These are phyloP conservation scores for Coregonus sp. DNA, from an alignment of 2,797 vertebrate species.

Conservation along the genomic window DNA sequence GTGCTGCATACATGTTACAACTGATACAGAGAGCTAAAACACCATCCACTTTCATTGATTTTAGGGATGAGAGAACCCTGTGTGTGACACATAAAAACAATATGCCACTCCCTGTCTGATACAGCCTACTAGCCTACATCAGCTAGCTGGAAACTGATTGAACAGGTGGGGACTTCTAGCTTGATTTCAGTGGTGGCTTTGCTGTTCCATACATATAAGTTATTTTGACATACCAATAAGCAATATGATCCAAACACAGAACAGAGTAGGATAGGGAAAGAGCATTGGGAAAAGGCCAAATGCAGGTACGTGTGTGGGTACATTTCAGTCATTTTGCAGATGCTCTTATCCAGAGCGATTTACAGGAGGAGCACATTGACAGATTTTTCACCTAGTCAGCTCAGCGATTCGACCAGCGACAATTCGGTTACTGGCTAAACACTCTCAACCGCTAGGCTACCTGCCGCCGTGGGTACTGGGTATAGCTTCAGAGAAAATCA, in stretches of 20 bases:
- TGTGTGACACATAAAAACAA: neutral
- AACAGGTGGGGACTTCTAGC: neutral
- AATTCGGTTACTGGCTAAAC: too few relatives aligned
- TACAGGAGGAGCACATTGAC: too few relatives aligned
- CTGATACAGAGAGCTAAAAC: neutral
- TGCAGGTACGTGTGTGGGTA: too few relatives aligned
- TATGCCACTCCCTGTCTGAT: neutral
- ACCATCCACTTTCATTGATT: neutral
- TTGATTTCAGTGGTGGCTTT: neutral
- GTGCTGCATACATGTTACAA: neutral
- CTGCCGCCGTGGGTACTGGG: too few relatives aligned
- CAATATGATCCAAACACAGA: neutral
- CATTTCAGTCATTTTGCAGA: too few relatives aligned
- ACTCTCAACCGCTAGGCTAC: too few relatives aligned
- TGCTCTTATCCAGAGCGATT: neutral
- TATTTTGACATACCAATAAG: neutral
- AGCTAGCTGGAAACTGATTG: neutral
- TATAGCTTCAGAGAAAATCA: too few relatives aligned
- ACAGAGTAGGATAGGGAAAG: neutral
- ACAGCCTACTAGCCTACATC: neutral
- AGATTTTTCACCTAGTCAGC: too few relatives aligned
- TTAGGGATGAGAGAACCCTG: neutral
- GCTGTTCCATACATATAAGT: neutral
- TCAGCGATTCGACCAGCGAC: too few relatives aligned
- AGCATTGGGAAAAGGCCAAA: neutral